Evolutionary conservation across 2,888 invertebrate genomes (phyloP).

Genomic region (Platycheirus albimanus): DNA sequence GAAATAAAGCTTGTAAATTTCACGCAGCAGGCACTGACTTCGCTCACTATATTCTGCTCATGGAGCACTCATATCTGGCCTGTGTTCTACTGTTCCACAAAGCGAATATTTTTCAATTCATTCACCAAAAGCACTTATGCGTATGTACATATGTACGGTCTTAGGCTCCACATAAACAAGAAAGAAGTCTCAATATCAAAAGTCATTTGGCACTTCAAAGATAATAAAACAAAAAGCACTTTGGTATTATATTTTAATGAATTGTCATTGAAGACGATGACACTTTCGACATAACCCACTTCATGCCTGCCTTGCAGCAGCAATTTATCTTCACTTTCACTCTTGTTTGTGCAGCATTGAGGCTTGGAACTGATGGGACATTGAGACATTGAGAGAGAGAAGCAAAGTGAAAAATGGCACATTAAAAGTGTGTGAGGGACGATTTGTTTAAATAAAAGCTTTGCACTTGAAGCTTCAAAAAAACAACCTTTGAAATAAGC

Average conservation of each 20-base stretch:
- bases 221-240: slow-evolving; percentile 1
- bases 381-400: too few species aligned
- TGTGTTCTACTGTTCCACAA: too few species aligned
- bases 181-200: not conserved
- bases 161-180: too few species aligned
- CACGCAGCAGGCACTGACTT: too few species aligned
- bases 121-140: too few species aligned
- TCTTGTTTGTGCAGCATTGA: slow-evolving; percentile 5
- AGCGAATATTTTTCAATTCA: too few species aligned
- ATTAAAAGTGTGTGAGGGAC: slow-evolving; percentile 10
- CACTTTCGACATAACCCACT: slow-evolving; percentile 2
- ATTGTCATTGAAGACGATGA: slow-evolving; percentile 3
- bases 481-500: slow-evolving; percentile 10
- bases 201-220: not conserved
- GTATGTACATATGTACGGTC: too few species aligned
- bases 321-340: not conserved
- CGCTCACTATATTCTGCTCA: too few species aligned
- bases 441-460: slow-evolving; percentile 17
- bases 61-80: too few species aligned
- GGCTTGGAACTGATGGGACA: too few species aligned
- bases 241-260: not conserved
- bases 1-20: too few species aligned
- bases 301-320: not conserved
- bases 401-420: not conserved
- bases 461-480: slow-evolving; percentile 8